phyloP scores from a whole-genome alignment of 1,140 invertebrate genomes.

The Bombus difficillimus region DNA sequence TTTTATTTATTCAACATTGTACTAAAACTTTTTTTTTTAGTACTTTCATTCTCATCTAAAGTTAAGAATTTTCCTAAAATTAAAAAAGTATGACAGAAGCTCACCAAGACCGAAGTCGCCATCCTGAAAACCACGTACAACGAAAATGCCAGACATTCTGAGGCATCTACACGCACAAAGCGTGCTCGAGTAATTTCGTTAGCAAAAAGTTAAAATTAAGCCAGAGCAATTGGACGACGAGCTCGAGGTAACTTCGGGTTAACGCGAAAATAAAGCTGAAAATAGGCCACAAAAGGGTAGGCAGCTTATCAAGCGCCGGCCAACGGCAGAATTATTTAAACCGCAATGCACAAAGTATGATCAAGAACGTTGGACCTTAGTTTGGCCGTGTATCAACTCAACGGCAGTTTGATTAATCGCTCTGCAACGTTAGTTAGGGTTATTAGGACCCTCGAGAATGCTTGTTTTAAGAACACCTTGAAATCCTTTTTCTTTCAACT shows the following conservation, averaged over 20 bases:
- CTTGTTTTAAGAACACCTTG: slow-evolving; percentile 4
- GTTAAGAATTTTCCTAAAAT: background rate
- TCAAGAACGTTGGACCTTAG: background rate
- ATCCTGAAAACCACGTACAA: background rate
- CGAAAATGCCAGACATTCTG: background rate
- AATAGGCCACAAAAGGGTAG: slow-evolving; percentile 6
- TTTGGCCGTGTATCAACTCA: slow-evolving; percentile 50
- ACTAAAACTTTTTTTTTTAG: background rate
- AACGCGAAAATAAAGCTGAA: background rate
- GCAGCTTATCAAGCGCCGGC: background rate
- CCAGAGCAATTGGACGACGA: background rate
- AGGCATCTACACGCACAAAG: background rate
- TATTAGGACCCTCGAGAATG: background rate
- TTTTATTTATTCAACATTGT: background rate
- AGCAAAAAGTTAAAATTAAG: slow-evolving; percentile 29
- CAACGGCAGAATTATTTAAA: slow-evolving; percentile 44
- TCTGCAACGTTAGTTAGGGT: slow-evolving; percentile 10
- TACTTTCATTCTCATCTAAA: background rate
- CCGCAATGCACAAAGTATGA: slow-evolving; percentile 14
- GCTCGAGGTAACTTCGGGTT: background rate
- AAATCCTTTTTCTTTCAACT: slow-evolving; percentile 1
- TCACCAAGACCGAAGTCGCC: background rate
- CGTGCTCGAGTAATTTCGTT: background rate
- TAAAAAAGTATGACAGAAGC: background rate
- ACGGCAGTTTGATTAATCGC: slow-evolving; percentile 40